Evolutionary conservation across 2,113 vertebrate genomes (phyloP), one percentile per base, ranked within the genome.

Genomic region (Taurulus bubalis): DNA sequence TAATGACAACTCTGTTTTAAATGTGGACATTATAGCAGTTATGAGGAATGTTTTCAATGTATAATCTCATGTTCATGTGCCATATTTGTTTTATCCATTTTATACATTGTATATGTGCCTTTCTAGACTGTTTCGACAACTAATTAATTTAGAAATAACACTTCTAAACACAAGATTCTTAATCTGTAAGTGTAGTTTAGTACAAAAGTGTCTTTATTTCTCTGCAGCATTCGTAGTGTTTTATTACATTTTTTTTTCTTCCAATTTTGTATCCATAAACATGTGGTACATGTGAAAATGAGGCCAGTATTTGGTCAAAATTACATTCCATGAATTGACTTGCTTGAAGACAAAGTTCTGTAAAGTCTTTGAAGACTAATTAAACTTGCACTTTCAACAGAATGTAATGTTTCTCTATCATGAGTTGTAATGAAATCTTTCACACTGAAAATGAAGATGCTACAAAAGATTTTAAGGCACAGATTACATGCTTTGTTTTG

Each of bases 251-350:
- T 71, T 67, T 75, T 74, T 67, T 65, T 64, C 45, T 6, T 14
- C 22, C 26, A 51, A 8, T 66, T 74, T 81, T 83, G 0, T 83
- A 65, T 75, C 26, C 32, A 42, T 71, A 7, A 59, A 34, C 72
- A 80, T 79, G 53, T 77, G 40, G 34, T 71, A 55, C 75, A 67
- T 75, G 28, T 81, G 34, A 56, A 56, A 45, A 47, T 51, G 7
- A 63, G 53, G 49, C 36, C 62, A 40, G 64, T 32, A 38, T 78
- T 26, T 68, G 64, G 79, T 69, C 24, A 24, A 18, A 71, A 77
- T 49, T 20, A 77, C 78, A 84, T 87, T 84, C 87, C 79, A 83
- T 85, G 14, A 80, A 82, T 85, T 62, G 68, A 62, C 47, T 71
- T 66, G 30, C 45, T 80, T 68, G 34, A 75, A 59, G 22, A 53